Conservation (phyloP, 2,113 vertebrate species). For the Sisor rabdophorus region DNA sequence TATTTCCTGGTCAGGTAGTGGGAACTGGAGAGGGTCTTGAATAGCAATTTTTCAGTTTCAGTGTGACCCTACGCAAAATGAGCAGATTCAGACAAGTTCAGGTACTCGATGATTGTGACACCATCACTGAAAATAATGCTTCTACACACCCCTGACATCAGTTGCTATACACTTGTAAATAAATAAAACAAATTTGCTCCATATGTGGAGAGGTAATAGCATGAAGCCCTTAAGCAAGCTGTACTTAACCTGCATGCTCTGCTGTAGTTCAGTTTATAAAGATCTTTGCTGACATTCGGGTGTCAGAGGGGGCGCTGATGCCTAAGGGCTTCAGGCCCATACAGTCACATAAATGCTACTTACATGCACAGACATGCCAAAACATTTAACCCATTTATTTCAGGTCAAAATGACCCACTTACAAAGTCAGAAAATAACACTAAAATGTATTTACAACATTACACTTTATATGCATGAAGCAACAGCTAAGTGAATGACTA, state of each 20-base stretch:
- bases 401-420: conserved; percentile 3
- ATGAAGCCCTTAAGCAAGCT: conserved; percentile 38
- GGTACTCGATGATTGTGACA: conserved; percentile 78
- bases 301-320: conserved; percentile 63
- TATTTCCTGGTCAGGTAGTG: conserved; percentile 76
- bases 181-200: conserved; percentile 70
- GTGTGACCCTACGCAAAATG: conserved; percentile 77
- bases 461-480: background rate
- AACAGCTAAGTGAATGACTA: background rate
- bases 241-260: conserved; percentile 69
- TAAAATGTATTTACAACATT: background rate
- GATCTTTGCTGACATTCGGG: conserved; percentile 72
- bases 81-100: conserved; percentile 67
- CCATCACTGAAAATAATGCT: conserved; percentile 69
- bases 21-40: conserved; percentile 68
- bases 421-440: background rate
- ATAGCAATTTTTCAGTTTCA: conserved; percentile 76
- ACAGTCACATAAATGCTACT: conserved; percentile 35
- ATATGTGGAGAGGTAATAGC: conserved; percentile 67
- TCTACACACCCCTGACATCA: conserved; percentile 71
- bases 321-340: conserved; percentile 59
- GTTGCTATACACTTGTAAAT: conserved; percentile 63
- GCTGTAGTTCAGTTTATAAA: conserved; percentile 71
- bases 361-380: conserved; percentile 53
- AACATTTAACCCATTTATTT: conserved; percentile 14